Base-by-base conservation (phyloP, 2,888 invertebrate genomes). In the Molanna angustata region DNA sequence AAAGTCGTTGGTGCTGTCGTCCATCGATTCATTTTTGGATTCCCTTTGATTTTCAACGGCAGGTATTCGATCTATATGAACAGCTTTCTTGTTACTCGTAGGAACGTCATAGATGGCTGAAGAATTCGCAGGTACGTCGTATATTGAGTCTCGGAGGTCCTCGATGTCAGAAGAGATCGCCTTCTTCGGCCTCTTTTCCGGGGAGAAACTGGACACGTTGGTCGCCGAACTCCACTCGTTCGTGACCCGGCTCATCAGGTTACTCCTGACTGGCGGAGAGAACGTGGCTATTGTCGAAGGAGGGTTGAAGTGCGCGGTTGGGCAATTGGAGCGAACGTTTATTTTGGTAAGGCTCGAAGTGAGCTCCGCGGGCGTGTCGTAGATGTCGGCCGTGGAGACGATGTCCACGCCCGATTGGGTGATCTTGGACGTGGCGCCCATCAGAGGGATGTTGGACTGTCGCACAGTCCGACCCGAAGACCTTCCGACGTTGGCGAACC, bases 31-130 rank as follows among this genome's bases (percentile, higher is more conserved):
- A 31, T 17, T 74, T 67, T 74, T 73, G 59, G 74, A 69, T 49
- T 76, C 76, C 64, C 75, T 73, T 19, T 75, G 75, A 65, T 75
- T 75, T 57, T 76, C 76, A 56, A 76, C 76, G 54, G 71, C 76
- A 39, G 76, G 76, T 35, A 76, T 60, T 3, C 76, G 74, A 48
- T 76, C 62, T 2, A 31, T 31, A 14, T 45, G 22, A 11, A 20
- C 72, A 19, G 73, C 73, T 64, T 76, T 76, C 41, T 68, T 72
- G 40, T 65, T 68, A 22, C 67, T 64, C 49, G 61, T 64, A 22
- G 76, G 76, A 21, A 76, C 72, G 56, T 77, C 76, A 61, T 76
- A 76, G 44, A 76, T 76, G 31, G 73, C 72, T 50, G 66, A 69
- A 58, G 76, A 75, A 56, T 73, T 77, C 31, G 69, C 72, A 19